Evolutionary conservation across 2,797 vertebrate species (phyloP).

Genomic region (Bradypodion pumilum): DNA sequence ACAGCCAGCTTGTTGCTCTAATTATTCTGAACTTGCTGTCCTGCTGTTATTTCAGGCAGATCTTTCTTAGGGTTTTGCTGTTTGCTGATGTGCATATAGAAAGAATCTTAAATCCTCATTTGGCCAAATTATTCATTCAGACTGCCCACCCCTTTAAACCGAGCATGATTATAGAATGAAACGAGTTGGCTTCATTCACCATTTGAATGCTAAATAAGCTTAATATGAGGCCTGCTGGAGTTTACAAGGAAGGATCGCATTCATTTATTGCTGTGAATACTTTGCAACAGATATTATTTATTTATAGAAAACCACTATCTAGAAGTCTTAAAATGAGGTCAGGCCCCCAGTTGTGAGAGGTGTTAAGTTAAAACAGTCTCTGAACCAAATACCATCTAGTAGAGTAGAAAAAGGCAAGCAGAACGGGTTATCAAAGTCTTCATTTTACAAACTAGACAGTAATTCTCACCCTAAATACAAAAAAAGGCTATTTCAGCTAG

Average conservation of each 20-base stretch:
- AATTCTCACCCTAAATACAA: not conserved
- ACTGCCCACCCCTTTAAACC: not conserved
- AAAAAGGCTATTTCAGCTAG: not conserved
- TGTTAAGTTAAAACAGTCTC: not conserved
- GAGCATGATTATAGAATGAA: slow-evolving; percentile 8
- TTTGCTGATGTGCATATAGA: accelerated
- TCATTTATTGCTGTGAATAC: slow-evolving; percentile 17
- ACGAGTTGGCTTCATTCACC: slow-evolving; percentile 4
- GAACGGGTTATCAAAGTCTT: not conserved
- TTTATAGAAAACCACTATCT: slow-evolving; percentile 22
- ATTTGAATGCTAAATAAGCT: not conserved
- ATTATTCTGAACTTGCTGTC: slow-evolving; percentile 29
- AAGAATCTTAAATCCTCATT: slow-evolving; percentile 33
- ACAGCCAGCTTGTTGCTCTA: not conserved
- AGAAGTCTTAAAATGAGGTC: slow-evolving; percentile 8
- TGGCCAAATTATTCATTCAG: slow-evolving; percentile 36
- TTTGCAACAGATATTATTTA: slow-evolving; percentile 27
- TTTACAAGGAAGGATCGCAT: slow-evolving; percentile 4
- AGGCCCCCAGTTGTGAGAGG: slow-evolving; percentile 8
- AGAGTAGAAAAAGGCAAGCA: not conserved
- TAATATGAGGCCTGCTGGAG: slow-evolving; percentile 5
- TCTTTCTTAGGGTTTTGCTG: not conserved
- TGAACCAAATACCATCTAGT: not conserved
- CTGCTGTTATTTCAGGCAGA: not conserved
- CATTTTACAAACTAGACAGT: not conserved